These are phyloP conservation scores for Clarias batrachus DNA, from an alignment of 2,113 vertebrate species.

Conservation along the genomic window DNA sequence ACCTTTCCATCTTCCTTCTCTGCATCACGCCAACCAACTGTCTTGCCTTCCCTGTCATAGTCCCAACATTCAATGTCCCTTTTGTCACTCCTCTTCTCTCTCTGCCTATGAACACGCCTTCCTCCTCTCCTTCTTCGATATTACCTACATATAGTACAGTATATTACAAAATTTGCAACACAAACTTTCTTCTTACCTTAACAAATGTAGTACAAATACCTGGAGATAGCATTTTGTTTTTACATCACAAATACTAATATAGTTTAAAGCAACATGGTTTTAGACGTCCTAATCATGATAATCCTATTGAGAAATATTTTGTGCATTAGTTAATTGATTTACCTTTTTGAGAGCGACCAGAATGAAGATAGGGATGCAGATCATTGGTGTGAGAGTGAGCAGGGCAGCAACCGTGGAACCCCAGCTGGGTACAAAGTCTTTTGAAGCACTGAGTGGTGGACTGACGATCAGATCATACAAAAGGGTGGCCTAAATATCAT, in stretches of 20 bases:
- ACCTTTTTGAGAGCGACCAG: constrained; percentile 60
- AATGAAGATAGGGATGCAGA: constrained; percentile 68
- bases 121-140: not conserved
- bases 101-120: too few relatives aligned
- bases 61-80: too few relatives aligned
- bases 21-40: too few relatives aligned
- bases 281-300: not conserved
- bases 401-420: constrained; percentile 1
- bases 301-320: not conserved
- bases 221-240: not conserved
- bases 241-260: not conserved
- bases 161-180: too few relatives aligned
- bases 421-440: constrained; percentile 5
- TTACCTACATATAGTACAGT: not conserved
- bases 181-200: too few relatives aligned
- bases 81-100: too few relatives aligned
- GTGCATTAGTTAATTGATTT: constrained; percentile 1
- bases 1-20: too few relatives aligned
- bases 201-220: not conserved
- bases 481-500: constrained; percentile 56
- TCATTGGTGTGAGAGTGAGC: constrained; percentile 61
- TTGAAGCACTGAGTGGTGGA: rapidly evolving
- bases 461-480: constrained; percentile 39
- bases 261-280: not conserved
- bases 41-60: too few relatives aligned